Percentiles rank a stretch among this genome's conserved stretches.
Conservation (phyloP, 2,888 invertebrate genomes). For the Melanostoma scalare region DNA sequence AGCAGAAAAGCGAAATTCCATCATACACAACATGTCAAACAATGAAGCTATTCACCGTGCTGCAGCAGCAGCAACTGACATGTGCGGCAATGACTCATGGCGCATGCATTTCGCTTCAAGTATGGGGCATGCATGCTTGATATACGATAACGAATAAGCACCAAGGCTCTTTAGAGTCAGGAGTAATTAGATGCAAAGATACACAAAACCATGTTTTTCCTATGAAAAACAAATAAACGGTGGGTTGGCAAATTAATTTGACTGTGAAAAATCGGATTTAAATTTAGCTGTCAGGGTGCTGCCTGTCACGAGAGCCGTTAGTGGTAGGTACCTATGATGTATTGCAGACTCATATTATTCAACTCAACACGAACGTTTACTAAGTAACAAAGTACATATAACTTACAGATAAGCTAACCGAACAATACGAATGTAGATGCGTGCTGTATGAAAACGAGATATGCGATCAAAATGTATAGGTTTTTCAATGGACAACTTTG, state of each 20-base stretch:
- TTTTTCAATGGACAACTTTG: no score
- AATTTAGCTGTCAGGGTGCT: not conserved
- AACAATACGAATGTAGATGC: no score
- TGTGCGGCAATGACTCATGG: conserved; percentile 45
- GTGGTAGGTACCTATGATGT: no score
- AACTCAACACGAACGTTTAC: no score
- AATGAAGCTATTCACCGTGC: conserved; percentile 57
- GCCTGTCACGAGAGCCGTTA: not conserved
- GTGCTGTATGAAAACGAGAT: no score
- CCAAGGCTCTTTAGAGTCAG: conserved; percentile 12
- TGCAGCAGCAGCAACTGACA: conserved; percentile 40
- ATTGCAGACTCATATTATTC: no score
- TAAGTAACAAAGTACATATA: no score
- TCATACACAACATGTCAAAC: conserved; percentile 39
- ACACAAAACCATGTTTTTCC: conserved; percentile 51
- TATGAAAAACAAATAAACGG: conserved; percentile 38
- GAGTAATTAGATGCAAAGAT: conserved; percentile 63
- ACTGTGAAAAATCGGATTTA: not conserved
- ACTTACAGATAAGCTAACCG: no score
- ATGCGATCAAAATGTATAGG: no score
- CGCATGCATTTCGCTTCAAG: conserved; percentile 43
- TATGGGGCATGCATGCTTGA: conserved; percentile 36
- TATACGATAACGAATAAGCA: conserved; percentile 50
- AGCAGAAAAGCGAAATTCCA: conserved; percentile 18
- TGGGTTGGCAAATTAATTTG: conserved; percentile 22